Evolutionary conservation across 1,140 invertebrate species (phyloP).

Genomic region (Teleogryllus occipitalis): DNA sequence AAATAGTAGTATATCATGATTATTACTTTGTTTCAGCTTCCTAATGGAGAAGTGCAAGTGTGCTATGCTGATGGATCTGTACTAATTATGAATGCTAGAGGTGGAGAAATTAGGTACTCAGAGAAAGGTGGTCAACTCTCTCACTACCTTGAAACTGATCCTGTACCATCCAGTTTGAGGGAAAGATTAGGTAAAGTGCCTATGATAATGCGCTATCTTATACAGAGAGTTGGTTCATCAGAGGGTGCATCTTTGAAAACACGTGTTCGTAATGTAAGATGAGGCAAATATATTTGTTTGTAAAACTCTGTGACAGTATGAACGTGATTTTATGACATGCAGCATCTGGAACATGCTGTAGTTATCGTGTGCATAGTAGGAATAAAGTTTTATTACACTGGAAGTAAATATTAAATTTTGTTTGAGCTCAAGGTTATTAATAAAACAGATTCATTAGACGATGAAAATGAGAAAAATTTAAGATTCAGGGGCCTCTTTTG

Average conservation of each 20-base stretch:
- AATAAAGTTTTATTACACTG: too few species aligned
- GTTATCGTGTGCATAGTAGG: too few species aligned
- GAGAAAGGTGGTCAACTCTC: background rate
- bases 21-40: constrained; percentile 10
- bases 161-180: background rate
- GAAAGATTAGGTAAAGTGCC: constrained; percentile 6
- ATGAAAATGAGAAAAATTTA: too few species aligned
- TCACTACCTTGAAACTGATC: background rate
- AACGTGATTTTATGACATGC: too few species aligned
- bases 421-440: too few species aligned
- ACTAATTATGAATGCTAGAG: background rate
- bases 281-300: background rate
- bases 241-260: background rate
- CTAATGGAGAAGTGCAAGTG: constrained; percentile 10
- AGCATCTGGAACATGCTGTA: too few species aligned
- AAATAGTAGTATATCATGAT: too few species aligned
- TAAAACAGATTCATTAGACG: too few species aligned
- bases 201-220: constrained; percentile 7
- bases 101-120: background rate
- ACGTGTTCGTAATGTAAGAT: background rate
- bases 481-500: too few species aligned
- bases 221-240: background rate
- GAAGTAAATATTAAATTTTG: too few species aligned
- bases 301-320: too few species aligned
- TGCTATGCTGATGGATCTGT: constrained; percentile 6